phyloP scores from a whole-genome alignment of 92 coral and sea anemone species.

The Palythoa caribaeorum region DNA sequence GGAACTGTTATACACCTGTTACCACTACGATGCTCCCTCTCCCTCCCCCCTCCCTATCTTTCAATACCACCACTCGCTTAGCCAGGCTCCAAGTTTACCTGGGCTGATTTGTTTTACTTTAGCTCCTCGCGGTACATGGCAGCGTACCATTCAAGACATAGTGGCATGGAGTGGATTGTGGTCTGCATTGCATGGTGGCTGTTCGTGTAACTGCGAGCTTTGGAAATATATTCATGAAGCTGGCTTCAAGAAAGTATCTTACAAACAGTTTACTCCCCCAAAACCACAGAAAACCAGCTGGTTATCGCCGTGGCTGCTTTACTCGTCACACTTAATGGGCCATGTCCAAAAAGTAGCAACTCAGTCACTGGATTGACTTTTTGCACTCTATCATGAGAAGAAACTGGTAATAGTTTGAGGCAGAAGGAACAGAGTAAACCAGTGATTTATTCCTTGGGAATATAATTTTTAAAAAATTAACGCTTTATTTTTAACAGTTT shows the following conservation, averaged over 20 bases:
- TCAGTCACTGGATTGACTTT: no score
- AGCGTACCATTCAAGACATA: slow-evolving; percentile 3
- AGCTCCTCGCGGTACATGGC: slow-evolving; percentile 21
- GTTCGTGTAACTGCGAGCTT: slow-evolving; percentile 28
- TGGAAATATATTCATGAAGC: neutral
- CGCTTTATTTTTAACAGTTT: no score
- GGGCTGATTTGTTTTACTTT: neutral
- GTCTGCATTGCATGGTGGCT: neutral
- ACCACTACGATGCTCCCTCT: neutral
- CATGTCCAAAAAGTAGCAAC: neutral
- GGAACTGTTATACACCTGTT: no score
- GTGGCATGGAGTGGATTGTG: slow-evolving; percentile 28
- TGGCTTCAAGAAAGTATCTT: slow-evolving; percentile 22
- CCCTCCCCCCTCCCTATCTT: neutral
- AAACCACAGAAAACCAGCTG: slow-evolving; percentile 24
- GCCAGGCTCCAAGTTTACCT: neutral
- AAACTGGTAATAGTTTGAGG: no score
- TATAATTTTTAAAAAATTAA: no score
- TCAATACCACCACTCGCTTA: neutral
- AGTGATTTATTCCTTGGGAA: no score
- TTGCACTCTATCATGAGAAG: no score
- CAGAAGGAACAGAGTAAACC: no score
- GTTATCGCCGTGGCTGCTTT: slow-evolving; percentile 20
- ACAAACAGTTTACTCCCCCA: slow-evolving; percentile 25
- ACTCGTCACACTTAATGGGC: slow-evolving; percentile 24